Base-by-base conservation (phyloP, 2,797 vertebrate species). In the Melopsittacus undulatus region DNA sequence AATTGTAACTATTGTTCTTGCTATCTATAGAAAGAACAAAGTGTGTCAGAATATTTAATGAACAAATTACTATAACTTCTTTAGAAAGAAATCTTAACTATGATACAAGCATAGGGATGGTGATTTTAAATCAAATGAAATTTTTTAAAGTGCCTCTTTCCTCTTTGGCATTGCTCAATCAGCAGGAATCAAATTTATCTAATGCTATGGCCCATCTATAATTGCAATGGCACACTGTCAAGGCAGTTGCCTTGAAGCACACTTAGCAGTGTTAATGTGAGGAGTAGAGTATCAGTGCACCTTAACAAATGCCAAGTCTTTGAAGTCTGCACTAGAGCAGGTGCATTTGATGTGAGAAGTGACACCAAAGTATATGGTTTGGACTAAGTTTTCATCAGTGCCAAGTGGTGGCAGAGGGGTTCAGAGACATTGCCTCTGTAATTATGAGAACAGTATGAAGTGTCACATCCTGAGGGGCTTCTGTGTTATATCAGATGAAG, bases 381-480 rank as follows among this genome's bases (percentile, higher is more conserved):
- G 19, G 51, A 62, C 38, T 75, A 36, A 78, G 34, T 67, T 38
- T 23, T 67, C 51, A 15, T 56, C 22, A 16, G 7, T 76, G 36
- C 13, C 61, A 63, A 17, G 20, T 32, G 51, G 42, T 45, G 56
- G 27, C 63, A 77, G 11, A 36, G 42, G 36, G 18, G 2, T 67
- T 63, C 15, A 21, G 38, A 67, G 43, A 26, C 32, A 12, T n/a
- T 30, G 9, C 4, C 38, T 51, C 6, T 51, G 7, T 45, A 42
- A 36, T 17, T 21, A 8, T 0, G 7, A 54, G 69, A 77, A 10
- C 10, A 10, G 5, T 18, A 21, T 0, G 0, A 81, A 36, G 45
- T 59, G 19, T 77, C 52, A 67, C 9, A 21, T 84, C 20, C 32
- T 72, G 57, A 57, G 38, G 18, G 22, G 3, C 29, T 78, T 81